Base-by-base conservation (phyloP, 2,888 invertebrate genomes). In the Phasia obesa region DNA sequence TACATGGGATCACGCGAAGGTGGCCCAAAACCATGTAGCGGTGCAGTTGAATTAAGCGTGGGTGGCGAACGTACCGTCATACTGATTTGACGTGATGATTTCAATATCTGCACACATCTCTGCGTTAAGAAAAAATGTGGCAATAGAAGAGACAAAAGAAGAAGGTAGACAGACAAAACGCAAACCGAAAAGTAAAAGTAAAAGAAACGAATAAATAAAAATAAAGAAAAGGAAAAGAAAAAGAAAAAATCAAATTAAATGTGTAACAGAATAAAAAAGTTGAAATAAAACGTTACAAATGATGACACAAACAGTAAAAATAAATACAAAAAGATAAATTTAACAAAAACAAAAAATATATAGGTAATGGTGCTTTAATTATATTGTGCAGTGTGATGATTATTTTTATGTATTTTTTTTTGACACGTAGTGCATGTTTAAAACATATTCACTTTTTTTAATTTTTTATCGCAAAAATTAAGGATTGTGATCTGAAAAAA, bases 31-130 rank as follows among this genome's bases (percentile, higher is more conserved):
- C 92, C 93, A 81, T 93, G 92, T 15, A 93, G 92, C 81, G 96
- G 95, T 88, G 96, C 92, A 86, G 95, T 94, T 89, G 96, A 92
- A 85, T 90, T 91, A 84, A 91, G 86, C 85, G 90, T 91, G 84
- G 95, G 95, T 64, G 96, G 96, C 79, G 96, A 95, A 81, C 96
- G 94, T 87, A 97, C 97, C 85, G 97, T 96, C 96, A 97, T 97
- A 91, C 96, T 96, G 90, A 97, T 92, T 91, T 96, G 96, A 87
- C 96, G 94, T 91, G 96, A 96, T 84, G 97, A 96, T 92, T 97
- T 97, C 91, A 97, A 93, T 95, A 97, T 97, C 96, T 97, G 93
- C 85, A 93, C 91, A 91, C 92, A 92, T 90, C 91, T 91, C 92
- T 92, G 90, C 90, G 88, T 91, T 90, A 91, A 91, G 90, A 91